Percentiles rank a stretch among this genome's conserved stretches.
phyloP scores from a whole-genome alignment of 2,888 invertebrate genomes.

The Drosophila mettleri region DNA sequence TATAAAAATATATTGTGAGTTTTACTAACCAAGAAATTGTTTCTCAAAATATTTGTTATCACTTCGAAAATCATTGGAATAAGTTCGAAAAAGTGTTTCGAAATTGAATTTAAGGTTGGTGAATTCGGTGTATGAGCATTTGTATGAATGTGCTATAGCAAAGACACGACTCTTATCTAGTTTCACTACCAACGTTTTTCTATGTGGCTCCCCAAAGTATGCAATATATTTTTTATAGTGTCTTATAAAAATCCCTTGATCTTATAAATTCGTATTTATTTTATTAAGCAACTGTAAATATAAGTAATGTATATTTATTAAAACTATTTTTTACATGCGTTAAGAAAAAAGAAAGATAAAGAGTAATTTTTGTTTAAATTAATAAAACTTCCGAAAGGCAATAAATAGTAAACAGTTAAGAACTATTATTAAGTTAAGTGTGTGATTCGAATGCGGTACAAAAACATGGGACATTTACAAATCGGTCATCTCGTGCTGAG shows the following conservation, averaged over 20 bases:
- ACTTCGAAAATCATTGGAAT: background rate
- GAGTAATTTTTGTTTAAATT: conserved; percentile 47
- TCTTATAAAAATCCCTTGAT: background rate
- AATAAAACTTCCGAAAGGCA: conserved; percentile 50
- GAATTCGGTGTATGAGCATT: background rate
- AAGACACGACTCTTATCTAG: background rate
- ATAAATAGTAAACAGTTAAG: conserved; percentile 57
- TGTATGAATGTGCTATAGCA: background rate
- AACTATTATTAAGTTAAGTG: conserved; percentile 40
- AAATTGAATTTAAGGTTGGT: background rate
- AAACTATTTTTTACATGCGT: conserved; percentile 67
- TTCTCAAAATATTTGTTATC: background rate
- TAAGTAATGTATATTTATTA: conserved; percentile 27
- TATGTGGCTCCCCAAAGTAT: background rate
- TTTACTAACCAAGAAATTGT: conserved; percentile 29
- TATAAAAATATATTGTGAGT: conserved; percentile 8
- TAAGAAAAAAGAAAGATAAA: conserved; percentile 36
- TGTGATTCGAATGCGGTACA: conserved; percentile 53
- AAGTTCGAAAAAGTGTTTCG: background rate
- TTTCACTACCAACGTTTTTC: background rate
- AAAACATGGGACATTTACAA: conserved; percentile 75
- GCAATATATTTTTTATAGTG: background rate
- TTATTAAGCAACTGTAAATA: conserved; percentile 33
- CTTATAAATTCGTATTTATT: conserved; percentile 53
- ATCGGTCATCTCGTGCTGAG: conserved; percentile 84